Conservation (phyloP, 2,888 invertebrate species). For the Pheosia tremula region DNA sequence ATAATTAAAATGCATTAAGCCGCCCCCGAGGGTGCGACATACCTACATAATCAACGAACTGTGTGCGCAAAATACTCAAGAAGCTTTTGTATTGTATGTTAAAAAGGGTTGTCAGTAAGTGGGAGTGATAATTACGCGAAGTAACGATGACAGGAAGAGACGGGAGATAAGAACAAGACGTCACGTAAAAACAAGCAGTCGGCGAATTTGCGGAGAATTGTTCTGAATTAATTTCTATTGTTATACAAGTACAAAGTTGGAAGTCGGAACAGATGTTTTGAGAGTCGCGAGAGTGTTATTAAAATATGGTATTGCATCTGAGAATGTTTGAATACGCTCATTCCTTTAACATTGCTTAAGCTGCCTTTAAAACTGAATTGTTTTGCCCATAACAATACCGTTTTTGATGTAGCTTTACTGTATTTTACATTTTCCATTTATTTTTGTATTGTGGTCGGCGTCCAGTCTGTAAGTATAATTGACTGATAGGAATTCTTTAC, state of each 20-base stretch:
- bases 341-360: neutral
- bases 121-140: neutral
- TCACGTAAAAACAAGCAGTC: slow-evolving; percentile 15
- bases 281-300: neutral
- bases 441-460: no score
- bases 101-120: neutral
- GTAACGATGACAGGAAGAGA: slow-evolving; percentile 2
- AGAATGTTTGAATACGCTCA: neutral
- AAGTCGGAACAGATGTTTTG: slow-evolving; percentile 3
- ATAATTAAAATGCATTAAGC: slow-evolving; percentile 20
- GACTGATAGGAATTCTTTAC: no score
- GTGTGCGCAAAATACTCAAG: neutral
- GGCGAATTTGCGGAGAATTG: slow-evolving; percentile 1
- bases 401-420: neutral
- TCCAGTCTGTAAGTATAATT: no score
- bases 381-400: neutral
- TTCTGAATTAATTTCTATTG: slow-evolving; percentile 1
- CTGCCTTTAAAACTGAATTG: neutral
- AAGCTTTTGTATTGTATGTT: slow-evolving; percentile 1
- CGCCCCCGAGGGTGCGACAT: neutral
- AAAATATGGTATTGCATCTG: neutral
- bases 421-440: no score
- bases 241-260: neutral
- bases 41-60: neutral
- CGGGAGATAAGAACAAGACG: slow-evolving; percentile 28